A percentile compares a stretch with the other conserved stretches of the same genome.
These are phyloP conservation scores for Mimumesa dahlbomi DNA, from an alignment of 2,888 invertebrate genomes.

Conservation along the genomic window DNA sequence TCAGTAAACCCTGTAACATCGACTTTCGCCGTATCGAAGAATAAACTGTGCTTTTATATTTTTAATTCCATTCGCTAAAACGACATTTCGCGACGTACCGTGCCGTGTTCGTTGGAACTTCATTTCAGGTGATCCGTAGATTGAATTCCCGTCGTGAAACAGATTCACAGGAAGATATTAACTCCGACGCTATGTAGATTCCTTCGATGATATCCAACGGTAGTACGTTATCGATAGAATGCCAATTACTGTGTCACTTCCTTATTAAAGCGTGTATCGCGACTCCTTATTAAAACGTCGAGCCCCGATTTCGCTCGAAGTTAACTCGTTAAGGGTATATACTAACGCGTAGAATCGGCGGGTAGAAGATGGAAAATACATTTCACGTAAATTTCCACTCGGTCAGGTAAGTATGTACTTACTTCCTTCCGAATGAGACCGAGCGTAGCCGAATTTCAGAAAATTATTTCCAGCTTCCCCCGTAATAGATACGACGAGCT, in stretches of 20 bases:
- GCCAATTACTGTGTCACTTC: conserved; percentile 22
- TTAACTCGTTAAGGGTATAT: neutral
- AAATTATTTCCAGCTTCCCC: too few species aligned
- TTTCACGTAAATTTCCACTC: neutral
- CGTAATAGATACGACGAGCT: neutral
- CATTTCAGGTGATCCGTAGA: neutral
- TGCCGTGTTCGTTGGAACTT: neutral
- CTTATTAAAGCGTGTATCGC: conserved; percentile 1
- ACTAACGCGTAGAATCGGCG: neutral
- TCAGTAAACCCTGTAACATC: neutral
- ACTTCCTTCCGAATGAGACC: too few species aligned
- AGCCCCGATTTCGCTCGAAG: neutral
- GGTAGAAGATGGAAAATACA: neutral
- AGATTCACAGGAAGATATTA: neutral
- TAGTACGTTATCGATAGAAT: conserved; percentile 13
- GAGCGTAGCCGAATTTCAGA: too few species aligned
- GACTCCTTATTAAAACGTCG: conserved; percentile 27
- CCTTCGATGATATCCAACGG: neutral
- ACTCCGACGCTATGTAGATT: too few species aligned
- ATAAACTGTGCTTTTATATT: too few species aligned
- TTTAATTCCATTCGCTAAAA: neutral
- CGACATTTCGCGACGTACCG: neutral
- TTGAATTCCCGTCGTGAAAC: neutral
- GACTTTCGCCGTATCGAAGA: neutral
- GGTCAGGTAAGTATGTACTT: too few species aligned